A percentile compares a stretch with the other conserved stretches of the same genome.
Conservation (phyloP, 2,888 invertebrate species). For the Macaria liturata region DNA sequence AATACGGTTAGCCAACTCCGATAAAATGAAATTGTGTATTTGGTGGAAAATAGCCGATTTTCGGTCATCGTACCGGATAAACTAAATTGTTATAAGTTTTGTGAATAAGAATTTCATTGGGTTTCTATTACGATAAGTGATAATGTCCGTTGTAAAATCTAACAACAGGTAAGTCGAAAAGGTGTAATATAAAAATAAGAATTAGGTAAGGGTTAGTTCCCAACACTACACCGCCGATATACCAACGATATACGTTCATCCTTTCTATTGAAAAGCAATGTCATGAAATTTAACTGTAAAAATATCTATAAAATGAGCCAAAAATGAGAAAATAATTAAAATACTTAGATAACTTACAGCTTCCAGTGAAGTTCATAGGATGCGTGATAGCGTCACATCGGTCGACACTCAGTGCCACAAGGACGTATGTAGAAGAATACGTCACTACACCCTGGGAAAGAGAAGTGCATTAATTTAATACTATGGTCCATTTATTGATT, state of each 20-base stretch:
- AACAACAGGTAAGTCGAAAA: no score
- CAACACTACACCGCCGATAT: no score
- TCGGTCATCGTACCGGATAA: slow-evolving; percentile 21
- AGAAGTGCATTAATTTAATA: background rate
- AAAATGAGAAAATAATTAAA: no score
- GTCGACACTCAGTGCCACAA: slow-evolving; percentile 96
- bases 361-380: slow-evolving; percentile 97
- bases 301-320: no score
- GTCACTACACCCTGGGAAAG: slow-evolving; percentile 88
- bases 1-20: slow-evolving; percentile 32
- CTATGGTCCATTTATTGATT: background rate
- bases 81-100: slow-evolving; percentile 7
- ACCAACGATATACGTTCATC: no score
- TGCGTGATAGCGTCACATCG: slow-evolving; percentile 96
- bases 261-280: no score
- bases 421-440: slow-evolving; percentile 95
- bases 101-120: background rate
- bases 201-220: no score
- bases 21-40: slow-evolving; percentile 34
- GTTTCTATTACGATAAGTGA: background rate
- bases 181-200: no score
- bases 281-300: no score
- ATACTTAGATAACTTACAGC: slow-evolving; percentile 87
- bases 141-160: background rate
- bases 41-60: slow-evolving; percentile 23